Evolutionary conservation across 2,113 vertebrate genomes (phyloP).

Genomic region (Myotis yumanensis): DNA sequence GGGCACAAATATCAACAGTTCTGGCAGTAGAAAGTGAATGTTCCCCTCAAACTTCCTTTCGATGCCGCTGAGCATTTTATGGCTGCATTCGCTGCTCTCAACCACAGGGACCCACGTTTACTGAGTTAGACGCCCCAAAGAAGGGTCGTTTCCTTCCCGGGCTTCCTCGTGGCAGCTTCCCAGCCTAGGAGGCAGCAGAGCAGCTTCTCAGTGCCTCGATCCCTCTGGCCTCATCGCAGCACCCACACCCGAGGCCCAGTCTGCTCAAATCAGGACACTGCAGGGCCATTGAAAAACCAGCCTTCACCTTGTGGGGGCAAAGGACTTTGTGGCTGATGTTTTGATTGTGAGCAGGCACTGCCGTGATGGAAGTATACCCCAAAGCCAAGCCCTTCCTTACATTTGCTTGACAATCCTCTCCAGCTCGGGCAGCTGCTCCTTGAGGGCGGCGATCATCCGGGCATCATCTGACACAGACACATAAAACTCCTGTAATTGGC

Average conservation of each 20-base stretch:
- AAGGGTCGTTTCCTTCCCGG: background rate
- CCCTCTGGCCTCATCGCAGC: background rate
- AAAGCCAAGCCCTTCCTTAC: conserved; percentile 84
- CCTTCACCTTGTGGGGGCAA: background rate
- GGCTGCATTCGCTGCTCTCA: background rate
- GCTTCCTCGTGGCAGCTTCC: background rate
- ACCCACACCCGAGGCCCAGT: background rate
- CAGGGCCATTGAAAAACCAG: background rate
- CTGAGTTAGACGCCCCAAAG: background rate
- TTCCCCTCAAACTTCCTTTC: background rate
- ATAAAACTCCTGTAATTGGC: conserved; percentile 92
- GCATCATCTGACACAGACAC: conserved; percentile 93
- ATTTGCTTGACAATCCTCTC: conserved; percentile 93
- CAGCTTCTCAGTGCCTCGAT: background rate
- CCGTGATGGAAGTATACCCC: background rate
- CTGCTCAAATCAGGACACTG: background rate
- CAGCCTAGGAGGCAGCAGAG: background rate
- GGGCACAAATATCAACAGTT: background rate
- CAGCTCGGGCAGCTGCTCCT: conserved; percentile 93
- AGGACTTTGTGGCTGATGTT: background rate
- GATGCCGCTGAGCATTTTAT: background rate
- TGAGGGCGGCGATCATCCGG: conserved; percentile 88
- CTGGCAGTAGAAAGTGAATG: background rate
- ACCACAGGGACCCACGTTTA: background rate
- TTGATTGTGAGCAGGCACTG: background rate